Conservation (phyloP, 2,113 vertebrate species). For the Microtus richardsoni region DNA sequence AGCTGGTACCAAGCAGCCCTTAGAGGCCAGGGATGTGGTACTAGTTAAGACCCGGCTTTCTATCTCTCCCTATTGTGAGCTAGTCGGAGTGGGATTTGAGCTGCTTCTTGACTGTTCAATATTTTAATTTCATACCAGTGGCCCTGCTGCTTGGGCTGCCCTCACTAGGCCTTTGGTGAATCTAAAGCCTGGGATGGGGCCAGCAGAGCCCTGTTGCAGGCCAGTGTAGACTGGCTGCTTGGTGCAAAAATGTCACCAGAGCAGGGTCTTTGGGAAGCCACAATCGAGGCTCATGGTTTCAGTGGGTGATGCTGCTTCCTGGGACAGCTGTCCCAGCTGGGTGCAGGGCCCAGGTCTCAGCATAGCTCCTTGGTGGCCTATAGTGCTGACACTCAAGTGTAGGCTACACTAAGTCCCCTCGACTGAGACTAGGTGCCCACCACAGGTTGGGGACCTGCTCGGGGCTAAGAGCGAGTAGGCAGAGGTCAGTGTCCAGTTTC, state of each 20-base stretch:
- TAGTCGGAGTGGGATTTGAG: not conserved
- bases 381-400: not conserved
- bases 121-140: not conserved
- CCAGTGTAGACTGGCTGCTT: not conserved
- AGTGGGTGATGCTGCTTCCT: not conserved
- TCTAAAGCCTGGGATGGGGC: not conserved
- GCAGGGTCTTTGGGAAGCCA: not conserved
- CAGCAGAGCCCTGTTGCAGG: not conserved
- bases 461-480: not conserved
- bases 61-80: not conserved
- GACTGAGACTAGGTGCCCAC: not conserved
- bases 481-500: not conserved
- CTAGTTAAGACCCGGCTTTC: accelerated
- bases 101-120: not conserved
- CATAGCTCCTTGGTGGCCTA: not conserved
- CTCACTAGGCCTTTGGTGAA: not conserved
- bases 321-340: not conserved
- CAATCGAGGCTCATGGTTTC: not conserved
- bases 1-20: not conserved
- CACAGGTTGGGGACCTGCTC: not conserved
- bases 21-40: not conserved
- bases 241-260: no score
- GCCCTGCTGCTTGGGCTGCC: accelerated
- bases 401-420: not conserved
- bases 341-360: not conserved